phyloP scores from a whole-genome alignment of 2,888 invertebrate genomes.

The Polydrusus tereticollis region DNA sequence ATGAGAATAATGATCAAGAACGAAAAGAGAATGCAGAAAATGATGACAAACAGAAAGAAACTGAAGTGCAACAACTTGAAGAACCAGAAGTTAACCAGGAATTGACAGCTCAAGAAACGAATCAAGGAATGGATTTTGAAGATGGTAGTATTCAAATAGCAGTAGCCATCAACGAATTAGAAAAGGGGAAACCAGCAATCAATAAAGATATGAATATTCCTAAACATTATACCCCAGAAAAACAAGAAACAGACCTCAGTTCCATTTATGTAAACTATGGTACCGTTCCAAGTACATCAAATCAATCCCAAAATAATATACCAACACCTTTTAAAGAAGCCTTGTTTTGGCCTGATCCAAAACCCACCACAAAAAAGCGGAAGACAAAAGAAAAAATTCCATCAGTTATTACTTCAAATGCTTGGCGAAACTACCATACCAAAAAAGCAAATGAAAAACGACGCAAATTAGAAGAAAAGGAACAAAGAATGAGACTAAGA shows the following conservation, averaged over 20 bases:
- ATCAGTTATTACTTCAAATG: constrained; percentile 26
- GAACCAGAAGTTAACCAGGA: neutral
- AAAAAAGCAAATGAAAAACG: constrained; percentile 10
- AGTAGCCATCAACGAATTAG: neutral
- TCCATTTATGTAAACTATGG: too few relatives aligned
- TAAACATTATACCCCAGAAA: too few relatives aligned
- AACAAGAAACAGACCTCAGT: too few relatives aligned
- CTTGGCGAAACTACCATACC: neutral
- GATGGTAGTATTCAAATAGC: neutral
- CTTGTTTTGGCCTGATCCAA: neutral
- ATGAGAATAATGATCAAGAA: constrained; percentile 2
- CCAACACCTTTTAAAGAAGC: constrained; percentile 31
- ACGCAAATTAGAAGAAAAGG: constrained; percentile 26
- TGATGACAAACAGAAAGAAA: neutral
- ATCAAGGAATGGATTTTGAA: neutral
- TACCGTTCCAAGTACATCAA: too few relatives aligned
- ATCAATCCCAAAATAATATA: too few relatives aligned
- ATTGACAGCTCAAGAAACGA: neutral
- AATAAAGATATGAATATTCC: too few relatives aligned
- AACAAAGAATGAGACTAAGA: neutral
- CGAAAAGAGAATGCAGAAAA: constrained; percentile 3
- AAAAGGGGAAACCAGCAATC: neutral
- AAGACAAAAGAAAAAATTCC: constrained; percentile 33
- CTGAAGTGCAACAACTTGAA: neutral
- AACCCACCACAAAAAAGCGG: neutral